phyloP scores from a whole-genome alignment of 2,888 invertebrate genomes.

The Nomada ferruginata region DNA sequence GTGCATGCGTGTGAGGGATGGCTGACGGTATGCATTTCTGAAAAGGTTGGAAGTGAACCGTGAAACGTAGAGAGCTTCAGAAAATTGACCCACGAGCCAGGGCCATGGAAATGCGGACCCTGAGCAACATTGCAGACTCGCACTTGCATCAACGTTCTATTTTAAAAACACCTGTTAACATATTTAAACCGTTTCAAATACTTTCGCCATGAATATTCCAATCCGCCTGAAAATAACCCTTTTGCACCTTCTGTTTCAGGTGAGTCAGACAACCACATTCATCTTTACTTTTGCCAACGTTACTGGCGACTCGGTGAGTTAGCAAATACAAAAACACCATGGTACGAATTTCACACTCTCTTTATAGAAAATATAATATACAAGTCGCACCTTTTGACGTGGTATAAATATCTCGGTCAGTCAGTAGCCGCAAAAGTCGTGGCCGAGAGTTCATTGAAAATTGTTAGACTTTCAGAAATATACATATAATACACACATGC shows the following conservation, averaged over 20 bases:
- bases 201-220: not conserved
- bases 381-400: too few relatives aligned
- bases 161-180: slow-evolving; percentile 16
- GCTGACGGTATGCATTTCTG: slow-evolving; percentile 38
- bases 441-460: too few relatives aligned
- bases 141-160: not conserved
- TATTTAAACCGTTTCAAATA: not conserved
- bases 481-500: too few relatives aligned
- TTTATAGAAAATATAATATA: too few relatives aligned
- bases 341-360: not conserved
- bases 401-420: too few relatives aligned
- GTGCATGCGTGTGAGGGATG: slow-evolving; percentile 4
- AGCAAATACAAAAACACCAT: not conserved
- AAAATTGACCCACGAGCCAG: slow-evolving; percentile 26
- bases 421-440: too few relatives aligned
- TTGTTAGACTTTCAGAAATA: too few relatives aligned
- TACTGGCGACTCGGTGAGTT: not conserved
- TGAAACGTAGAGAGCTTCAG: slow-evolving; percentile 16
- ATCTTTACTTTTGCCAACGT: not conserved
- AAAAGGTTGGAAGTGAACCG: slow-evolving; percentile 40
- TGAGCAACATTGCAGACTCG: not conserved
- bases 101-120: slow-evolving; percentile 17
- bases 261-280: not conserved
- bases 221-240: slow-evolving; percentile 1
- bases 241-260: slow-evolving; percentile 22